These are phyloP conservation scores for Acholoe squamosa DNA, from an alignment of 2,888 invertebrate species.

Conservation along the genomic window DNA sequence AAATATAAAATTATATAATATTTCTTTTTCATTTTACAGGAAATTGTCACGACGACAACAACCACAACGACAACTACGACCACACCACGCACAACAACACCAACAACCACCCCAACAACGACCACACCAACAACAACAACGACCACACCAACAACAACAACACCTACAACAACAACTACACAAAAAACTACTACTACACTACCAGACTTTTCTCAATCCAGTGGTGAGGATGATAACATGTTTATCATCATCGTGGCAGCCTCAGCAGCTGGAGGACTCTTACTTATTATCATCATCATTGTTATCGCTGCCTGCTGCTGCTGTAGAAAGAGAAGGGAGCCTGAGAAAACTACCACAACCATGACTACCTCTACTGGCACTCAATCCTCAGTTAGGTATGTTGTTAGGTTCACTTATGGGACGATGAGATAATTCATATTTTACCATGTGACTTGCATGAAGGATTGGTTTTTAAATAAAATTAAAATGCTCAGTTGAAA, in stretches of 20 bases:
- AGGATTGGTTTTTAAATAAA: too few species aligned
- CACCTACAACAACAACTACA: slow-evolving; percentile 19
- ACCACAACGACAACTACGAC: slow-evolving; percentile 28
- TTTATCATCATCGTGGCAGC: slow-evolving; percentile 65
- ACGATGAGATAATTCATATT: not conserved
- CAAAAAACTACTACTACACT: not conserved
- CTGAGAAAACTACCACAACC: not conserved
- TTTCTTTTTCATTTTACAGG: slow-evolving; percentile 8
- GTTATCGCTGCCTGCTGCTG: slow-evolving; percentile 43
- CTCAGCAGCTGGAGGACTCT: slow-evolving; percentile 56
- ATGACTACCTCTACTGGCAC: slow-evolving; percentile 33
- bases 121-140: slow-evolving; percentile 32
- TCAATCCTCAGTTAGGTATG: slow-evolving; percentile 4
- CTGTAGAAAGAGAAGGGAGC: slow-evolving; percentile 1
- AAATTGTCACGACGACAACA: slow-evolving; percentile 24
- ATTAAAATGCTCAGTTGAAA: too few species aligned
- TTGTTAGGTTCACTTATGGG: not conserved
- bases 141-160: not conserved
- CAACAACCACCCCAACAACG: not conserved
- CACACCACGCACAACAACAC: not conserved
- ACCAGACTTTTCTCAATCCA: not conserved
- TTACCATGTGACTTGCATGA: too few species aligned
- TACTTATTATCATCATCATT: slow-evolving; percentile 65
- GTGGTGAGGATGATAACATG: not conserved
- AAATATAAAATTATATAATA: too few species aligned